Conservation (phyloP, 2,113 vertebrate species). For the Nymphicus hollandicus region DNA sequence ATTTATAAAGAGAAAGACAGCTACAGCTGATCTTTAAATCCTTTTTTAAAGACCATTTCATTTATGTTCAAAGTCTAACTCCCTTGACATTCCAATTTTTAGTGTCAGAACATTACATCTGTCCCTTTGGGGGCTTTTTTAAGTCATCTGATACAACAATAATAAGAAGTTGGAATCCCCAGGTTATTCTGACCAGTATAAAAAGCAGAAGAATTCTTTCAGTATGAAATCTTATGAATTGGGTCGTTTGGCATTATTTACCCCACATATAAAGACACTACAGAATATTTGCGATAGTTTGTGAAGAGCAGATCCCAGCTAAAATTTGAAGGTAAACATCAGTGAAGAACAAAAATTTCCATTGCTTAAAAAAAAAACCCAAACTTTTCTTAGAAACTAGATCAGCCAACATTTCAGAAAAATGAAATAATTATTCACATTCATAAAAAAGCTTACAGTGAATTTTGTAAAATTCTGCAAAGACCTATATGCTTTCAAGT, state of each 20-base stretch:
- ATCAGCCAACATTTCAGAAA: not conserved
- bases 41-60: not conserved
- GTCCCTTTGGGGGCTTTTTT: not conserved
- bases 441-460: not conserved
- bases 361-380: not conserved
- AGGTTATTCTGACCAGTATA: not conserved
- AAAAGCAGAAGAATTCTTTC: not conserved
- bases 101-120: not conserved
- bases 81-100: not conserved
- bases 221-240: not conserved
- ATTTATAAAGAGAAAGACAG: not conserved
- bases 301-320: not conserved
- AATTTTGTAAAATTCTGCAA: not conserved
- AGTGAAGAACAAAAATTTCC: not conserved
- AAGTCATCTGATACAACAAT: not conserved
- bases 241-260: not conserved
- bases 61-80: not conserved
- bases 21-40: not conserved
- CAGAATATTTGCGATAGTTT: not conserved
- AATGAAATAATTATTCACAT: not conserved
- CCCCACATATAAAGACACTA: not conserved
- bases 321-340: not conserved
- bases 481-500: not conserved
- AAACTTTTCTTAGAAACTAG: not conserved
- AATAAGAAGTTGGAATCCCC: accelerated